Base-by-base conservation (phyloP, 1,140 invertebrate species). In the Andrena cerasifolii region DNA sequence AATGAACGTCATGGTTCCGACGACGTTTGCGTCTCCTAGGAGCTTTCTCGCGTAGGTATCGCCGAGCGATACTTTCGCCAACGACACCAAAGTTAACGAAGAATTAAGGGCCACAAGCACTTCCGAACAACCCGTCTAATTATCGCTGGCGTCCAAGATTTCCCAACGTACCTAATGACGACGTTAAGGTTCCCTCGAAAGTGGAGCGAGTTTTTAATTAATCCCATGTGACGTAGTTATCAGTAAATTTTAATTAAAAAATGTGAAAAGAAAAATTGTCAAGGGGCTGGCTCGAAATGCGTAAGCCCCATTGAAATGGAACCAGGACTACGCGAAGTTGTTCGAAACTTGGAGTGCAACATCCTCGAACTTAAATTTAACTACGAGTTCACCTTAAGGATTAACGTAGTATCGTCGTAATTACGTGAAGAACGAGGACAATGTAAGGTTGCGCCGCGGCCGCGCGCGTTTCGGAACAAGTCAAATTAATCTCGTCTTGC, bases 331-430 rank as follows among this genome's bases (percentile, higher is more conserved):
- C 54, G 68, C 66, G 24, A 73, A 75, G 54, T 82, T 65, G 80
- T 74, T 78, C 26, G 73, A 33, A 84, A 84, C 62, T 85, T 84
- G 6, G 65, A 83, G 81, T 72, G 67, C 68, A 70, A 72, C 74
- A 80, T 81, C 68, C 53, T 70, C 79, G 59, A 84, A 84, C 83
- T 85, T 81, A 80, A 72, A 78, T 85, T 84, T 78, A 85, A 85
- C 82, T 85, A 74, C 63, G 61, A 84, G 74, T 71, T 84, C 82
- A 61, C 82, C 74, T 68, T 24, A 61, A 81, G 83, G 82, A 84
- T 85, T 84, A 85, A 85, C 80, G 74, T 67, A 36, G 82, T 83
- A 80, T 58, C 82, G 70, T 81, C 70, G 78, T 85, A 85, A 81
- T 81, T 83, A 80, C 82, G 73, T 28, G 82, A 84, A 81, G 83